Percentiles rank a stretch among this genome's conserved stretches.
Evolutionary conservation across 2,797 vertebrate genomes (phyloP).

Genomic region (Uromys caudimaculatus): DNA sequence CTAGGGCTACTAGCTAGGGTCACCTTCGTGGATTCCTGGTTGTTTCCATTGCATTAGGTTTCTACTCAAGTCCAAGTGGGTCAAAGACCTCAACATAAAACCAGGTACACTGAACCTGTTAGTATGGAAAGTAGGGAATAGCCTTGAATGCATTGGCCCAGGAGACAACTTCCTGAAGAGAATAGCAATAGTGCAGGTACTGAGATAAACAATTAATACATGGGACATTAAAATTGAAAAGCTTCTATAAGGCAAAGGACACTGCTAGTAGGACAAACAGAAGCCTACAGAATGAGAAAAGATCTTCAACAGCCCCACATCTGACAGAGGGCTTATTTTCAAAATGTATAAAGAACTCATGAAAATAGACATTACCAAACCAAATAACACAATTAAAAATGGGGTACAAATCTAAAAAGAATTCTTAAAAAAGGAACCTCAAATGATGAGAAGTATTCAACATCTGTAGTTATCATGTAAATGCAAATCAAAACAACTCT

Average conservation of each 20-base stretch:
- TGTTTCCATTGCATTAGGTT: neutral
- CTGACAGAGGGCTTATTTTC: neutral
- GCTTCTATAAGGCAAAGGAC: neutral
- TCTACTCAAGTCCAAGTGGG: neutral
- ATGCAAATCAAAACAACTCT: neutral
- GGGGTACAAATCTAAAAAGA: neutral
- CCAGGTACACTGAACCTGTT: neutral
- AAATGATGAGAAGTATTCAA: neutral
- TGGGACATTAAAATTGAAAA: neutral
- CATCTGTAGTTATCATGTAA: neutral
- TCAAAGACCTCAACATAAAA: neutral
- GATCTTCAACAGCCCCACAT: neutral
- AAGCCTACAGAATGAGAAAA: neutral
- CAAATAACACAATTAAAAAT: neutral
- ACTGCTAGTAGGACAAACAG: neutral
- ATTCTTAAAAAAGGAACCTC: neutral
- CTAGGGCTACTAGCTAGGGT: no score
- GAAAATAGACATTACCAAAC: neutral
- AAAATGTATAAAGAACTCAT: neutral
- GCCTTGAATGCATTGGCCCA: neutral
- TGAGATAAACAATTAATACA: neutral
- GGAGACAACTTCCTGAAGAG: neutral
- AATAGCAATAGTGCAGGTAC: neutral
- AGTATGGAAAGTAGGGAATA: neutral
- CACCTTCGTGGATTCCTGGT: no score